Conservation (phyloP, 2,888 invertebrate species). For the Eulithis prunata region DNA sequence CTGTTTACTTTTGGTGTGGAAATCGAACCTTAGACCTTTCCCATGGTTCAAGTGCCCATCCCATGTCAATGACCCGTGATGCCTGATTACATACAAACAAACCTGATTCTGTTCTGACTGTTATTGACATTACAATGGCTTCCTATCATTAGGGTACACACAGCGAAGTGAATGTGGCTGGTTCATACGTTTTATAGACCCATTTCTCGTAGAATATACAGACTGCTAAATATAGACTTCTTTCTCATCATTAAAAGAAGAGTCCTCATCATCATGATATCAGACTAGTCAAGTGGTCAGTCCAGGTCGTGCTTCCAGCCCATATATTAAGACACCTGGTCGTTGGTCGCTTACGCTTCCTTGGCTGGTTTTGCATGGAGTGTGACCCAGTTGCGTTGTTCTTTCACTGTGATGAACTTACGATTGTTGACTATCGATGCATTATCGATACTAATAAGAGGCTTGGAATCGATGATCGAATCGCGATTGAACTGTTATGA, state of each 20-base stretch:
- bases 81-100: constrained; percentile 34
- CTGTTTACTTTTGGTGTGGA: not conserved
- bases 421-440: constrained; percentile 21
- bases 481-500: constrained; percentile 15
- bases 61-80: constrained; percentile 28
- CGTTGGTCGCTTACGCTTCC: too few relatives aligned
- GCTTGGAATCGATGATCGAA: constrained; percentile 18
- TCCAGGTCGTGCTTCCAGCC: too few relatives aligned
- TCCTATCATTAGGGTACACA: constrained; percentile 33
- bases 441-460: constrained; percentile 32
- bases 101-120: constrained; percentile 26
- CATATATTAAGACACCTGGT: too few relatives aligned
- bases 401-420: constrained; percentile 2
- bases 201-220: too few relatives aligned
- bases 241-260: too few relatives aligned
- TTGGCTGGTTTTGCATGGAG: not conserved
- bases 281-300: too few relatives aligned
- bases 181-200: not conserved
- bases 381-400: constrained; percentile 9
- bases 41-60: constrained; percentile 16
- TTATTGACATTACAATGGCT: constrained; percentile 35
- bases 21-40: constrained; percentile 22
- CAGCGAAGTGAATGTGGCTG: constrained; percentile 9
- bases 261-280: too few relatives aligned
- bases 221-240: too few relatives aligned